phyloP scores from a whole-genome alignment of 2,797 vertebrate genomes.

The Pangasius mekongensis region DNA sequence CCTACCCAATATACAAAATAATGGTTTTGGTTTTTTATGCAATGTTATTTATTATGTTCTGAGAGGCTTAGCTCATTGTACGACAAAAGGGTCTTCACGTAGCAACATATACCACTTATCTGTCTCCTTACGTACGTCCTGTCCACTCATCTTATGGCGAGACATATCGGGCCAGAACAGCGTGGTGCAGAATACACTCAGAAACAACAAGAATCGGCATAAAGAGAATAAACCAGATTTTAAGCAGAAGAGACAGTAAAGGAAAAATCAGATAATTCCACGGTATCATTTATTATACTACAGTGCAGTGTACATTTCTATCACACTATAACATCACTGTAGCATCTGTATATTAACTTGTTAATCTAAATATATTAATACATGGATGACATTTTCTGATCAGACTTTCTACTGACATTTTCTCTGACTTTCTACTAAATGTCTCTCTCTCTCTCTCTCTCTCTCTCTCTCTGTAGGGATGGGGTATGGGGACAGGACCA shows the following conservation, averaged over 20 bases:
- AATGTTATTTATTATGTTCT: too few relatives aligned
- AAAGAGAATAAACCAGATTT: background rate
- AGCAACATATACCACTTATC: background rate
- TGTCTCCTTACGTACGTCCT: background rate
- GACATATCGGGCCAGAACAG: background rate
- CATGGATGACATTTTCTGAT: background rate
- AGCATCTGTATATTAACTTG: background rate
- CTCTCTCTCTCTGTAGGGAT: constrained; percentile 75
- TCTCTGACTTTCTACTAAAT: background rate
- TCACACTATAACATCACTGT: background rate
- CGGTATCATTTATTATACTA: background rate
- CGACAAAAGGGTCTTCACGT: background rate
- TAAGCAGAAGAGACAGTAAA: background rate
- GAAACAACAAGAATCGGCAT: background rate
- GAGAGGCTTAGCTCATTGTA: background rate
- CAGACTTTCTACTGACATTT: background rate
- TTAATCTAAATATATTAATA: background rate
- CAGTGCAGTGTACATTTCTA: background rate
- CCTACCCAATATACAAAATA: background rate
- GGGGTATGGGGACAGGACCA: constrained; percentile 88
- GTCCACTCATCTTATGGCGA: background rate
- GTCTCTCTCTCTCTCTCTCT: background rate
- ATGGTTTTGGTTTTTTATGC: too few relatives aligned
- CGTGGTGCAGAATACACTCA: background rate
- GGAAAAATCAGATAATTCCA: background rate